phyloP scores from a whole-genome alignment of 2,797 vertebrate genomes.

The Coregonus suidteri region DNA sequence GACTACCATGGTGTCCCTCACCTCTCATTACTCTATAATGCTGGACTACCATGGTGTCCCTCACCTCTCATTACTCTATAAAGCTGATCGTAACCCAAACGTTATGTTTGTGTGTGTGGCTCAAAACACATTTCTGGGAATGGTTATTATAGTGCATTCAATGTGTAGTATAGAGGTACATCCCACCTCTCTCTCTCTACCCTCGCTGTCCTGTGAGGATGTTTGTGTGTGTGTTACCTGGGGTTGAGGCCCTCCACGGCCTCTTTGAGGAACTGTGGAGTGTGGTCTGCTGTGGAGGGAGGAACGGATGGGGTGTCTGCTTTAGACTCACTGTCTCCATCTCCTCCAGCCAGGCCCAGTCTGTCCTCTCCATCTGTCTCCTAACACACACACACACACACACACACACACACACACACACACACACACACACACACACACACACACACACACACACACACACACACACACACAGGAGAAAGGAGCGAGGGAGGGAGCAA shows the following conservation, averaged over 20 bases:
- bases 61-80: no score
- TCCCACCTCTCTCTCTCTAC: background rate
- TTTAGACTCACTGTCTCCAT: constrained; percentile 81
- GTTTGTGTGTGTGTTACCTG: constrained; percentile 75
- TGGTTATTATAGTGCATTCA: no score
- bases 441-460: no score
- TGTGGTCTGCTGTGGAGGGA: constrained; percentile 75
- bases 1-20: no score
- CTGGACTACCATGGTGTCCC: no score
- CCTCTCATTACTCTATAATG: no score
- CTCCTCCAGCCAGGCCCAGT: constrained; percentile 73
- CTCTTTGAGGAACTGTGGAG: constrained; percentile 90
- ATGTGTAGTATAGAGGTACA: background rate
- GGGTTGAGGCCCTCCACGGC: constrained; percentile 92
- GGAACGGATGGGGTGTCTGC: constrained; percentile 84
- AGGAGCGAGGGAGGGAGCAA: no score
- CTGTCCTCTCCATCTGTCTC: constrained; percentile 76
- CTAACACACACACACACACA: no score
- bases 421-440: no score
- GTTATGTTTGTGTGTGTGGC: background rate
- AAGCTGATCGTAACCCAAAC: no score
- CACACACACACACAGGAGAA: no score
- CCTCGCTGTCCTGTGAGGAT: background rate
- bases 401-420: no score
- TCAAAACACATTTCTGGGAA: background rate